Evolutionary conservation across 2,888 invertebrate species (phyloP).

Genomic region (Minunthozetes semirufus): DNA sequence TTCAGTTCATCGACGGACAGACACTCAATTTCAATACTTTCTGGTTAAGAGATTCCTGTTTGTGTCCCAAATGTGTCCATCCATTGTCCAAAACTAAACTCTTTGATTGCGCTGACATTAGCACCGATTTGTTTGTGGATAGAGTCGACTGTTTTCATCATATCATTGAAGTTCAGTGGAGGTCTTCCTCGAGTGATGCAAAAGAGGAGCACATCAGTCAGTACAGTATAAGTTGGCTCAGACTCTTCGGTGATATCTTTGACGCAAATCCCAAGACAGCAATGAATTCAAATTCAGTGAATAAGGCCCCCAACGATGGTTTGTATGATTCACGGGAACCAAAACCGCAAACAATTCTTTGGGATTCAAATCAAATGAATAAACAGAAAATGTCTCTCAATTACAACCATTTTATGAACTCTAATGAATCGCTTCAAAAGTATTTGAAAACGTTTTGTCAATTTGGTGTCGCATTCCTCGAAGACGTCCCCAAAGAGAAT

Average conservation of each 20-base stretch:
- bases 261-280: no score
- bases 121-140: not conserved
- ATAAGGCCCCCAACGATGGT: constrained; percentile 9
- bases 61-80: constrained; percentile 38
- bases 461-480: constrained; percentile 17
- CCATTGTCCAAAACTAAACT: constrained; percentile 39
- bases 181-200: not conserved
- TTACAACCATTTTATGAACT: constrained; percentile 6
- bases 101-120: constrained; percentile 39
- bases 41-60: constrained; percentile 44
- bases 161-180: not conserved
- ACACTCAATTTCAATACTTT: constrained; percentile 45
- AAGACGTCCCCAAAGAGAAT: constrained; percentile 12
- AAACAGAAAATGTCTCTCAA: not conserved
- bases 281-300: not conserved
- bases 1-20: constrained; percentile 43
- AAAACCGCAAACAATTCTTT: not conserved
- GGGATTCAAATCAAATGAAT: not conserved
- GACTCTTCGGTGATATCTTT: not conserved
- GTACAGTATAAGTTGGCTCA: constrained; percentile 7
- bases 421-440: not conserved
- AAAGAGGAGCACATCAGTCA: not conserved
- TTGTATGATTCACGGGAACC: not conserved
- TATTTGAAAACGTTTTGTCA: not conserved
- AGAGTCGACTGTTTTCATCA: not conserved